phyloP scores from a whole-genome alignment of 2,797 vertebrate genomes.

The Channallabes apus region DNA sequence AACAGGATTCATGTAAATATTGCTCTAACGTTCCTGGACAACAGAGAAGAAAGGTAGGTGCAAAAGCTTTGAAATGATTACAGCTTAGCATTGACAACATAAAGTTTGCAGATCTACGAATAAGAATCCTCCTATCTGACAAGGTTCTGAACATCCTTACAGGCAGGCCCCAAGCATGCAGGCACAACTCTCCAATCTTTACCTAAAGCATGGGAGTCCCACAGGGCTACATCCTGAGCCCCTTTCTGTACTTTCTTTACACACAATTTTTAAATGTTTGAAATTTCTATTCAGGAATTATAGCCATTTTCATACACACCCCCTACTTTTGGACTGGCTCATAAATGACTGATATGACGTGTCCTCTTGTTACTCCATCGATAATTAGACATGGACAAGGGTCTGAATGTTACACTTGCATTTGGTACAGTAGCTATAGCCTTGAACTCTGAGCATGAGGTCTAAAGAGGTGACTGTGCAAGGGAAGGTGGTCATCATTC shows the following conservation, averaged over 20 bases:
- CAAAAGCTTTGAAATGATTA: not conserved
- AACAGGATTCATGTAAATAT: not conserved
- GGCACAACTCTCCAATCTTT: not conserved
- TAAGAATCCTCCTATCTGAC: not conserved
- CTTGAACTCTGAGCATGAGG: too few relatives aligned
- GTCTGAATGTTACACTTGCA: too few relatives aligned
- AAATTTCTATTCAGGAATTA: too few relatives aligned
- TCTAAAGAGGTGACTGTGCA: too few relatives aligned
- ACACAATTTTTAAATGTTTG: not conserved
- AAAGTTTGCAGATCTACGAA: not conserved
- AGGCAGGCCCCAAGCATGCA: not conserved
- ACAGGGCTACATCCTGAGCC: not conserved
- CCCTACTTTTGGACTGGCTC: too few relatives aligned
- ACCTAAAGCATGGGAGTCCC: not conserved
- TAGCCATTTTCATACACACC: too few relatives aligned
- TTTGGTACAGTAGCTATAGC: too few relatives aligned
- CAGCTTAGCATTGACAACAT: conserved; percentile 8
- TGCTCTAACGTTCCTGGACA: not conserved
- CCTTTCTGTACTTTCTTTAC: not conserved
- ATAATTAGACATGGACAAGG: too few relatives aligned
- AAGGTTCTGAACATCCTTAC: not conserved
- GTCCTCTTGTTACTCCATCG: too few relatives aligned
- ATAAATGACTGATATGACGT: too few relatives aligned
- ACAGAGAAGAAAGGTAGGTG: not conserved
- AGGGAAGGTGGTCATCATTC: too few relatives aligned